Evolutionary conservation across 1,140 invertebrate species (phyloP).

Genomic region (Saxidomus purpurata): DNA sequence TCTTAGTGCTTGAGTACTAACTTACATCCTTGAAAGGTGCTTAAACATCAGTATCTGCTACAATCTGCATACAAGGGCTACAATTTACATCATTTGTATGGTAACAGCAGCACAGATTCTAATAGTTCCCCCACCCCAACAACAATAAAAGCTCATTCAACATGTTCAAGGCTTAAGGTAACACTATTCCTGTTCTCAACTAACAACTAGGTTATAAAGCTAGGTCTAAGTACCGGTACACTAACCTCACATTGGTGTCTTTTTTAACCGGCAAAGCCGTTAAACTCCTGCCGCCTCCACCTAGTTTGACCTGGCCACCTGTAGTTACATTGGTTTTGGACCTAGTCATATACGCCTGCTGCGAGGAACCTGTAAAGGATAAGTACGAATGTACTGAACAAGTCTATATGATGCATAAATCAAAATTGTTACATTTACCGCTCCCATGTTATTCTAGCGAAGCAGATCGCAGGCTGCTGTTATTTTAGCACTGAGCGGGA

Average conservation of each 20-base stretch:
- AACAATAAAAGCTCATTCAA: too few species aligned
- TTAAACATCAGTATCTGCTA: too few species aligned
- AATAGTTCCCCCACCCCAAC: too few species aligned
- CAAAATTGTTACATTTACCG: not conserved
- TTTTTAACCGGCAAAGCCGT: conserved; percentile 53
- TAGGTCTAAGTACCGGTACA: not conserved
- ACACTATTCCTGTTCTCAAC: too few species aligned
- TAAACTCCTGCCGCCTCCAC: conserved; percentile 18
- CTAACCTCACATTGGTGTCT: conserved; percentile 9
- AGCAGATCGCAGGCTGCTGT: not conserved
- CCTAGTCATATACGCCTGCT: conserved; percentile 49
- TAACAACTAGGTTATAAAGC: too few species aligned
- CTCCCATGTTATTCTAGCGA: not conserved
- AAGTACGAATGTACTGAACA: not conserved
- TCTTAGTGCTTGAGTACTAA: too few species aligned
- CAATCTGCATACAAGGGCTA: too few species aligned
- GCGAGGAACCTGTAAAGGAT: conserved; percentile 40
- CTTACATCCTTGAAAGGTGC: too few species aligned
- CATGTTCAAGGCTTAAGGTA: too few species aligned
- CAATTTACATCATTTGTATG: too few species aligned
- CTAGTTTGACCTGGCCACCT: not conserved
- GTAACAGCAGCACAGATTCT: too few species aligned
- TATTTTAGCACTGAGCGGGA: not conserved
- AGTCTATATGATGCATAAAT: not conserved
- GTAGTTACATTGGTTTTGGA: conserved; percentile 59